Percentiles rank a stretch among this genome's conserved stretches.
These are phyloP conservation scores for Euura saliciscinereae DNA, from an alignment of 1,140 invertebrate species.

Conservation along the genomic window DNA sequence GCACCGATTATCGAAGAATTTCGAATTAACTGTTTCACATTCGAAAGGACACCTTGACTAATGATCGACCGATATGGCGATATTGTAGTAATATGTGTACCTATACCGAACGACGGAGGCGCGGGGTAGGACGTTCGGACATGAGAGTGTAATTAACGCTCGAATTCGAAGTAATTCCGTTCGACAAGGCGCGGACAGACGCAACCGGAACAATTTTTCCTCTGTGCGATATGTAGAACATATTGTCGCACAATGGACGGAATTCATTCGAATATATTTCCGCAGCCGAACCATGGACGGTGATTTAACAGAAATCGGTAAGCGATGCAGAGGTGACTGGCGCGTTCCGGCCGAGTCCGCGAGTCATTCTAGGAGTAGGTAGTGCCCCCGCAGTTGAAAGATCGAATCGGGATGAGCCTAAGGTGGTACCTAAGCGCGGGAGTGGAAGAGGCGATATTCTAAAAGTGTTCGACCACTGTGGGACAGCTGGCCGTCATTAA, in stretches of 20 bases:
- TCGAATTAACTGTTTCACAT: neutral
- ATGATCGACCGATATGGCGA: neutral
- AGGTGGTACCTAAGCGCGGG: neutral
- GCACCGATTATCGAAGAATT: neutral
- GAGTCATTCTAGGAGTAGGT: no score
- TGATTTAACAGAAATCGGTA: no score
- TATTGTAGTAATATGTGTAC: neutral
- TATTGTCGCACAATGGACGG: no score
- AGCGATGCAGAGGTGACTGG: no score
- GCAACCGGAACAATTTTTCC: no score
- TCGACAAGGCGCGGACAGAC: no score
- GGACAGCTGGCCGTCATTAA: slow-evolving; percentile 1
- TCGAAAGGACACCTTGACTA: neutral
- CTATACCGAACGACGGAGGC: neutral
- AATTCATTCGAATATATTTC: no score
- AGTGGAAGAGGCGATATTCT: neutral
- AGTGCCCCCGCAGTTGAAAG: neutral
- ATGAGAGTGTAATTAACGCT: no score
- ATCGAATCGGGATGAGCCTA: neutral
- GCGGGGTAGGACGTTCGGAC: neutral
- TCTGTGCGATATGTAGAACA: no score
- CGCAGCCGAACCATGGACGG: no score
- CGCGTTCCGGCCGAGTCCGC: no score
- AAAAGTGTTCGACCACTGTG: neutral
- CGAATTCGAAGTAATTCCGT: no score